Conservation (phyloP, 64 coral and sea anemone genomes). For the Actinia tenebrosa region DNA sequence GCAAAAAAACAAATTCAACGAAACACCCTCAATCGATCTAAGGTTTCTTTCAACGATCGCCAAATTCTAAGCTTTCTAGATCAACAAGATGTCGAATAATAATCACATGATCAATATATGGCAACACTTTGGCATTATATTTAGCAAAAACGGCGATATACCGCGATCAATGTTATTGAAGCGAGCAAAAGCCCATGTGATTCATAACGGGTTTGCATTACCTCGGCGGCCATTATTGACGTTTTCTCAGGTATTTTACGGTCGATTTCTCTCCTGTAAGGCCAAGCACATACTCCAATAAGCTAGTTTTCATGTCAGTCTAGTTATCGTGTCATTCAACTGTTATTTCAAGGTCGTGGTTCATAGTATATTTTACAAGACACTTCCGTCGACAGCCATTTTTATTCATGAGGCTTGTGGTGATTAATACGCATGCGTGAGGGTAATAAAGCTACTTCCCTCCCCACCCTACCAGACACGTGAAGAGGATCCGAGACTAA, state of each 20-base stretch:
- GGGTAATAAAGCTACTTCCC: neutral
- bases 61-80: neutral
- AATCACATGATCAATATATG: neutral
- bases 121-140: neutral
- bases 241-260: neutral
- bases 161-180: neutral
- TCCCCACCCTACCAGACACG: neutral
- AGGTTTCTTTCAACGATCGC: neutral
- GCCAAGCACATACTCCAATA: neutral
- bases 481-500: too few relatives aligned
- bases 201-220: neutral
- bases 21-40: neutral
- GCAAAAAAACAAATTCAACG: neutral
- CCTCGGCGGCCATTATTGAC: neutral
- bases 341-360: slow-evolving; percentile 12
- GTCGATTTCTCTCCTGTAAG: neutral
- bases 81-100: neutral
- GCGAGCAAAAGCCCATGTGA: slow-evolving; percentile 6
- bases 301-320: slow-evolving; percentile 1
- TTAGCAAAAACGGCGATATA: neutral
- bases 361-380: neutral
- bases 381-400: neutral
- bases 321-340: neutral
- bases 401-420: neutral
- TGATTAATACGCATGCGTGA: neutral